Conservation (phyloP, 2,113 vertebrate genomes). For the Desmodus rotundus region DNA sequence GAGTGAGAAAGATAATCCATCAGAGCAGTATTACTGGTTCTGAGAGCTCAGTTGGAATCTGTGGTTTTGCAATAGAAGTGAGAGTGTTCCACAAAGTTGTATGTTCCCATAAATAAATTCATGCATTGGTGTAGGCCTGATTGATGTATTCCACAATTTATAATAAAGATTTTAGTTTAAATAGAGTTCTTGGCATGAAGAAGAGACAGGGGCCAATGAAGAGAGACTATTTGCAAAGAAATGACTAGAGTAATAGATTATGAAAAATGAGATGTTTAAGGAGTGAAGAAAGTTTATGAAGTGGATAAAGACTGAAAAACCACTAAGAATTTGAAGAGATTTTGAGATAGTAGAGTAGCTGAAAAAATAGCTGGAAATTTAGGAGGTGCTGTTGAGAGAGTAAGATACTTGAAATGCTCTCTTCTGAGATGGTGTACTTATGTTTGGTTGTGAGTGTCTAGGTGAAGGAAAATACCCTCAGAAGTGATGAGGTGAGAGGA, state of each 20-base stretch:
- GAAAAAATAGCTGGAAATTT: background rate
- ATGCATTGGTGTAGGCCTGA: background rate
- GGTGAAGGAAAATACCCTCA: background rate
- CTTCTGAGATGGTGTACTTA: background rate
- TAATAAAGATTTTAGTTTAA: background rate
- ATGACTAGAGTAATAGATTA: background rate
- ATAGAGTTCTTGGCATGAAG: background rate
- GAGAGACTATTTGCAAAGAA: background rate
- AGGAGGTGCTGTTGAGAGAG: background rate
- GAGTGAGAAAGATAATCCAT: background rate
- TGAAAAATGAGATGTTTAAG: background rate
- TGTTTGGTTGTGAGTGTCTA: background rate
- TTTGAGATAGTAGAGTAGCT: background rate
- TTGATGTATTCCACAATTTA: background rate
- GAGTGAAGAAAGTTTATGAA: background rate
- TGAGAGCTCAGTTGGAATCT: background rate
- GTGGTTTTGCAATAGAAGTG: background rate
- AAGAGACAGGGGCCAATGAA: background rate
- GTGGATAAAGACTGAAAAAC: background rate
- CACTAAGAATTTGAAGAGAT: background rate
- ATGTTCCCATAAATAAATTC: background rate
- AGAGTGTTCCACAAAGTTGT: background rate
- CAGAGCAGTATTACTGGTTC: fast-evolving
- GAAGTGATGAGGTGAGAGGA: background rate
- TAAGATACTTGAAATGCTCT: background rate